Evolutionary conservation across 2,888 invertebrate genomes (phyloP).

Genomic region (Dichetophora obliterata): DNA sequence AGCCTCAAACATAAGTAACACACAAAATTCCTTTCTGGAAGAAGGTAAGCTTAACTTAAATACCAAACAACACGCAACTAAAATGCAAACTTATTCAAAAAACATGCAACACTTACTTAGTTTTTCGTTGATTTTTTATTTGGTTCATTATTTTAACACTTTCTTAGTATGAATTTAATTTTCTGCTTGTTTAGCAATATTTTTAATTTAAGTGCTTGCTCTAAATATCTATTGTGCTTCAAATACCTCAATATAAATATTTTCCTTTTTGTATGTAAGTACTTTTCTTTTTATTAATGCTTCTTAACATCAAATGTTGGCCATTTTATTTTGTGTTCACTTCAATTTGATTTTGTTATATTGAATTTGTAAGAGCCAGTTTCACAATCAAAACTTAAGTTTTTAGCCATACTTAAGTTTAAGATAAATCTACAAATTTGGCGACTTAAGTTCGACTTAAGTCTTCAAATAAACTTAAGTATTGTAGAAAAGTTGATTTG

Average conservation of each 20-base stretch:
- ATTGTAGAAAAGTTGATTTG: no score
- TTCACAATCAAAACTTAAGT: no score
- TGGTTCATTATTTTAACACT: neutral
- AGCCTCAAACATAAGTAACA: slow-evolving; percentile 71
- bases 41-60: slow-evolving; percentile 74
- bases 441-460: no score
- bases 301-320: neutral
- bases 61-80: slow-evolving; percentile 46
- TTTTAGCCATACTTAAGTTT: no score
- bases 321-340: neutral
- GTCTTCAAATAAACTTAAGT: no score
- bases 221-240: no score
- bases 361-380: no score
- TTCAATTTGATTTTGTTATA: slow-evolving; percentile 10
- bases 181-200: neutral
- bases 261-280: neutral
- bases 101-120: slow-evolving; percentile 39
- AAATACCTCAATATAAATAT: no score
- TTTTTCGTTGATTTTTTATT: neutral
- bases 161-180: neutral
- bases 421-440: no score
- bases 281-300: neutral
- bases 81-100: slow-evolving; percentile 39
- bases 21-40: slow-evolving; percentile 79
- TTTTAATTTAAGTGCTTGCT: neutral